These are phyloP conservation scores for Murina feae DNA, from an alignment of 2,113 vertebrate species.

Conservation along the genomic window DNA sequence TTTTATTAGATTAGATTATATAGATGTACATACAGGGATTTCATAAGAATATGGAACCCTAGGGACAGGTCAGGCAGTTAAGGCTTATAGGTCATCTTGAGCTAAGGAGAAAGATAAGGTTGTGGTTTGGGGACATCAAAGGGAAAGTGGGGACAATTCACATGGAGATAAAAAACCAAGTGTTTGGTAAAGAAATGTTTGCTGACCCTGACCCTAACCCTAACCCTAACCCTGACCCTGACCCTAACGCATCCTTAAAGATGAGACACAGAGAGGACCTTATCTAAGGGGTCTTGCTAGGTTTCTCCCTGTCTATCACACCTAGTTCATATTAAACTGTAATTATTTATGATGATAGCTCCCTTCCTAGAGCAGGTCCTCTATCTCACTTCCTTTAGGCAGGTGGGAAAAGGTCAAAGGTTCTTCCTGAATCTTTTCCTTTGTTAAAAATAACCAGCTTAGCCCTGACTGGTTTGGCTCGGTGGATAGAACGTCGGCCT, in stretches of 20 bases:
- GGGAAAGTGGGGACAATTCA: not conserved
- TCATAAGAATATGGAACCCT: not conserved
- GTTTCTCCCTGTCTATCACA: not conserved
- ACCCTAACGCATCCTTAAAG: not conserved
- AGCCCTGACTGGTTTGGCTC: too few species aligned
- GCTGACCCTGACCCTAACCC: too few species aligned
- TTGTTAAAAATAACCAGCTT: not conserved
- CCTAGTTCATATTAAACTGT: not conserved
- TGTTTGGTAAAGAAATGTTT: not conserved
- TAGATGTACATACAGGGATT: not conserved
- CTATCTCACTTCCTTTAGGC: not conserved
- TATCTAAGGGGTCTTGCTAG: not conserved
- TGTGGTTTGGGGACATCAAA: not conserved
- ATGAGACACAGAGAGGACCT: not conserved
- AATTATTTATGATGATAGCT: not conserved
- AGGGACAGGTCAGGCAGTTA: not conserved
- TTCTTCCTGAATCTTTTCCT: not conserved
- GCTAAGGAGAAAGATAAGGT: not conserved
- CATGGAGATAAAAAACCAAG: not conserved
- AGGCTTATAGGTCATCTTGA: not conserved
- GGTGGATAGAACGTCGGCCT: too few species aligned
- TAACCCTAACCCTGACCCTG: too few species aligned
- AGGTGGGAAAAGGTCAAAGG: not conserved
- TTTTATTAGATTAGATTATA: too few species aligned
- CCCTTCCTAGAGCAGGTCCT: not conserved